Conservation (phyloP, 2,888 invertebrate genomes). For the Mythimna albipuncta region DNA sequence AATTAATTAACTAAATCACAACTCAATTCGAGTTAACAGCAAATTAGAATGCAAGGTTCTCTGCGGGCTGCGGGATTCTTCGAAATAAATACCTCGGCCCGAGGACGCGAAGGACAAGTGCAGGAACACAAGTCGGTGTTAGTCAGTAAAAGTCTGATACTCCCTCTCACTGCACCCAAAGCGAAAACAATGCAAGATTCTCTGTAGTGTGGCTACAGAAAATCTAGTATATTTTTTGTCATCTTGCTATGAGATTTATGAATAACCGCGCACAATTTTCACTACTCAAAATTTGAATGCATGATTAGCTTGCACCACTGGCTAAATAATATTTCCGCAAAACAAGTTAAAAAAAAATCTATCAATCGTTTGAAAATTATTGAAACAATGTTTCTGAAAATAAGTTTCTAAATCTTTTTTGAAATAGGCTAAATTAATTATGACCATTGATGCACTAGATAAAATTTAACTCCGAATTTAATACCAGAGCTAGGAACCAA, state of each 20-base stretch:
- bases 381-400: not conserved
- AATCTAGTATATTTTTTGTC: not conserved
- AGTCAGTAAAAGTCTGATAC: no score
- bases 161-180: not conserved
- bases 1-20: constrained; percentile 5
- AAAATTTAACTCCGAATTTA: not conserved
- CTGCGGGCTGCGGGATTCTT: no score
- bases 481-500: not conserved
- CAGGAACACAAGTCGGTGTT: no score
- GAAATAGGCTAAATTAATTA: not conserved
- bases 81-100: not conserved
- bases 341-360: not conserved
- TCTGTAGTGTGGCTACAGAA: not conserved
- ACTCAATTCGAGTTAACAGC: constrained; percentile 11
- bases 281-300: not conserved
- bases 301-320: not conserved
- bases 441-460: not conserved
- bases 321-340: not conserved
- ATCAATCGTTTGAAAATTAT: not conserved
- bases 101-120: no score
- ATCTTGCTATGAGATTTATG: not conserved
- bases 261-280: not conserved
- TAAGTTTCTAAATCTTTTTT: not conserved
- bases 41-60: not conserved
- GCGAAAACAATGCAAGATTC: not conserved